A percentile compares a stretch with the other conserved stretches of the same genome.
Conservation (phyloP, 2,797 vertebrate genomes). For the Falco concolor region DNA sequence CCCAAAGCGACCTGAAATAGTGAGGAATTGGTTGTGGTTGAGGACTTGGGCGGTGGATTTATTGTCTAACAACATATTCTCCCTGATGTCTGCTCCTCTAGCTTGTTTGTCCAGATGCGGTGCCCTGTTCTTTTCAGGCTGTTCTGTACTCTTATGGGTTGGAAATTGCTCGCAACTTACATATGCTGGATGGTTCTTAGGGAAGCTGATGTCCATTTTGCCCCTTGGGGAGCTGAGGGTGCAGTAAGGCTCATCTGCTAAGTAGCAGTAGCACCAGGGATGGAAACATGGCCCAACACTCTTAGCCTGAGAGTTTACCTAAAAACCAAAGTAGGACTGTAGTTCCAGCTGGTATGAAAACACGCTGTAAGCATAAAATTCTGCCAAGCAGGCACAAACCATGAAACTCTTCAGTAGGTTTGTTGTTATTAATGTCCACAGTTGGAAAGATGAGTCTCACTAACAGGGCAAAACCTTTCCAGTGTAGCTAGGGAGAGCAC, state of each 20-base stretch:
- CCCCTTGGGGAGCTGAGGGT: background rate
- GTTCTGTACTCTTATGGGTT: background rate
- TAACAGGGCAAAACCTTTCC: background rate
- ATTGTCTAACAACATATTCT: background rate
- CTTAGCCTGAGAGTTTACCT: background rate
- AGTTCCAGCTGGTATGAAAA: background rate
- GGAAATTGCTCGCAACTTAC: background rate
- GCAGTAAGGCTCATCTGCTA: background rate
- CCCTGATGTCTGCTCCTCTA: background rate
- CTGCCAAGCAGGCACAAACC: background rate
- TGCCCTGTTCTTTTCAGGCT: background rate
- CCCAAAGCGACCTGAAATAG: background rate
- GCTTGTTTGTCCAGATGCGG: background rate
- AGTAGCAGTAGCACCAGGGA: background rate
- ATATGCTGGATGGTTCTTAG: background rate
- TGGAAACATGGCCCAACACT: background rate
- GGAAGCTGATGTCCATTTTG: background rate
- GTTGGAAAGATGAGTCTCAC: background rate
- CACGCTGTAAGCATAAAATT: fast-evolving
- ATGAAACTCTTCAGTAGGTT: background rate
- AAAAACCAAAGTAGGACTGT: background rate
- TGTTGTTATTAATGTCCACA: background rate
- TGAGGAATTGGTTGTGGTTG: background rate
- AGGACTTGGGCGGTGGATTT: background rate
- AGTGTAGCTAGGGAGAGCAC: background rate